Evolutionary conservation across 2,797 vertebrate species (phyloP).

Genomic region (Oreochromis grahami): DNA sequence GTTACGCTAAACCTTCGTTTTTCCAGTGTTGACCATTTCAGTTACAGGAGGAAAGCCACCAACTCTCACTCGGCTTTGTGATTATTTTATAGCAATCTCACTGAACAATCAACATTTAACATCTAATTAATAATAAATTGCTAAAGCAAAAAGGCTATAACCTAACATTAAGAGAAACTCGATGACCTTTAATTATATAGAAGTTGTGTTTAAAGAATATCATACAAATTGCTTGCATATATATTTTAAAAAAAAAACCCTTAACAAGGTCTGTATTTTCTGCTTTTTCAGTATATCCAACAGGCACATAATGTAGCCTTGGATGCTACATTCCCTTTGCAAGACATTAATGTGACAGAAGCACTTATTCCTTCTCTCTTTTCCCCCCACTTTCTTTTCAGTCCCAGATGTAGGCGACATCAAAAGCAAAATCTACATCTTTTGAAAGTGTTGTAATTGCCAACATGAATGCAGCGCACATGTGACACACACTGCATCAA

Average conservation of each 20-base stretch:
- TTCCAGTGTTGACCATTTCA: background rate
- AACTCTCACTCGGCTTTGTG: background rate
- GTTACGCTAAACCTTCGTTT: background rate
- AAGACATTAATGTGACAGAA: slow-evolving; percentile 4
- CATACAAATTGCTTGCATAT: background rate
- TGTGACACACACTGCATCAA: slow-evolving; percentile 63
- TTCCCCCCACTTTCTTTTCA: slow-evolving; percentile 4
- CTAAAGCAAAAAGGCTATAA: background rate
- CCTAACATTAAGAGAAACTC: background rate
- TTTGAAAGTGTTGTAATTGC: slow-evolving; percentile 74
- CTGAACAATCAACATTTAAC: background rate
- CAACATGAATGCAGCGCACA: slow-evolving; percentile 57
- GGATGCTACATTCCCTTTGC: background rate
- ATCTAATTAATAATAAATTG: background rate
- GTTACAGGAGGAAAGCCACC: background rate
- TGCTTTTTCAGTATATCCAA: background rate
- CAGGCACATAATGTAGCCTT: background rate
- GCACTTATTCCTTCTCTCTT: background rate
- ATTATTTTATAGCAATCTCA: background rate
- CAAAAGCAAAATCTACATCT: slow-evolving; percentile 67
- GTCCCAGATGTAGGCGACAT: slow-evolving; percentile 66
- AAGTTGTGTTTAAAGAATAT: background rate
- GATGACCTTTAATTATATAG: background rate
- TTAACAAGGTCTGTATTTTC: background rate
- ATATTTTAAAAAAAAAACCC: background rate